Conservation (phyloP, 2,113 vertebrate genomes). For the Butorides virescens region DNA sequence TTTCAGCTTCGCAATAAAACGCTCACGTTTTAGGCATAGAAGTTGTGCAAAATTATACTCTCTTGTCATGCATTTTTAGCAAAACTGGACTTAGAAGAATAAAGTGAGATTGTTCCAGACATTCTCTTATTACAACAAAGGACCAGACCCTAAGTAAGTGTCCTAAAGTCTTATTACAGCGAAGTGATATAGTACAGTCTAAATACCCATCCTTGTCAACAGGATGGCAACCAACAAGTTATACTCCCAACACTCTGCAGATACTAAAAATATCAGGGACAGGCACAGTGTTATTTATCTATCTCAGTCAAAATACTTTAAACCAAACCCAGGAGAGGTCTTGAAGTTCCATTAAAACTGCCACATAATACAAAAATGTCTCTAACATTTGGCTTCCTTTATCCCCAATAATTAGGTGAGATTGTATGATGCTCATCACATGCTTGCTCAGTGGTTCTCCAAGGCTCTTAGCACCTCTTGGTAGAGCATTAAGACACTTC, state of each 20-base stretch:
- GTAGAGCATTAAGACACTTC: conserved; percentile 54
- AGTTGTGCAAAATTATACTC: conserved; percentile 62
- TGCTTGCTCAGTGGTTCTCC: neutral
- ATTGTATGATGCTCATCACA: conserved; percentile 8
- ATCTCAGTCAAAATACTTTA: conserved; percentile 1
- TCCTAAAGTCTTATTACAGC: conserved; percentile 31
- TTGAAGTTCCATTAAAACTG: conserved; percentile 31
- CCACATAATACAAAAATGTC: conserved; percentile 23
- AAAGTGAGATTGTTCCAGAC: conserved; percentile 61
- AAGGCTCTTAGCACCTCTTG: conserved; percentile 33
- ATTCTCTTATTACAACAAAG: conserved; percentile 56
- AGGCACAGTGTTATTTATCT: conserved; percentile 45
- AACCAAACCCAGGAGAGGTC: conserved; percentile 2
- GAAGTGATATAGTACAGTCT: conserved; percentile 30
- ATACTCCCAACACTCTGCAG: neutral
- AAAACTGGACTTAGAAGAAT: conserved; percentile 63
- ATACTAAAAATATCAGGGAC: conserved; percentile 14
- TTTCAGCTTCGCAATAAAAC: conserved; percentile 45
- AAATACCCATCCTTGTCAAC: conserved; percentile 35
- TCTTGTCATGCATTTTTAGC: conserved; percentile 45
- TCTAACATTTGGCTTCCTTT: conserved; percentile 7
- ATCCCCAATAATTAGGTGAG: neutral
- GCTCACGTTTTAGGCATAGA: conserved; percentile 47
- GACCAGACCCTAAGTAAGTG: conserved; percentile 11
- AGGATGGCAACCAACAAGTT: conserved; percentile 38